These are phyloP conservation scores for Chrysocyon brachyurus DNA, from an alignment of 2,797 vertebrate species.

Conservation along the genomic window DNA sequence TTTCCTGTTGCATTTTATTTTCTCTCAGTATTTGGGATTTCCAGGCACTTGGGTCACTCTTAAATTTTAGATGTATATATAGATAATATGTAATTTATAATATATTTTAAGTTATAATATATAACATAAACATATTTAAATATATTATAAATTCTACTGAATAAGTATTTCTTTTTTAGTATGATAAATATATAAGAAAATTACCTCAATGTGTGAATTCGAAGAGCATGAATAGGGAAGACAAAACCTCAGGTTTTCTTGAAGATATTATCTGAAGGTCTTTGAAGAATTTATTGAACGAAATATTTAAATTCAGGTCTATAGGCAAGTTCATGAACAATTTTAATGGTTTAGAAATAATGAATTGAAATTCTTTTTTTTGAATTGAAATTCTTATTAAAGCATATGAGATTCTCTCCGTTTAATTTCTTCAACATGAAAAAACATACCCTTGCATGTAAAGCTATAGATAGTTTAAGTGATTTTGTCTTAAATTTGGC, in stretches of 20 bases:
- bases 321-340: not conserved
- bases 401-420: not conserved
- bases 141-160: not conserved
- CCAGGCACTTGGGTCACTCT: not conserved
- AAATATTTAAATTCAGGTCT: not conserved
- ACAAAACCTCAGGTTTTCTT: conserved; percentile 15
- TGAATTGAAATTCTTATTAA: conserved; percentile 12
- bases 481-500: conserved; percentile 55
- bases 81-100: not conserved
- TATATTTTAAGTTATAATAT: not conserved
- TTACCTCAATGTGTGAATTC: not conserved
- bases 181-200: conserved; percentile 46
- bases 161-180: not conserved
- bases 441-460: not conserved
- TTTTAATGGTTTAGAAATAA: conserved; percentile 60
- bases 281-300: conserved; percentile 37
- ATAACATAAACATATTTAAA: not conserved
- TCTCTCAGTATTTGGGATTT: conserved; percentile 1
- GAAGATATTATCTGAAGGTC: conserved; percentile 30
- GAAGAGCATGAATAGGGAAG: not conserved
- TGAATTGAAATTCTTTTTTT: not conserved
- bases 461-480: conserved; percentile 25
- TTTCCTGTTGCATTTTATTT: conserved; percentile 12
- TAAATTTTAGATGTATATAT: not conserved
- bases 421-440: conserved; percentile 46